phyloP scores from a whole-genome alignment of 2,888 invertebrate species.

The Leptopilina syphax region DNA sequence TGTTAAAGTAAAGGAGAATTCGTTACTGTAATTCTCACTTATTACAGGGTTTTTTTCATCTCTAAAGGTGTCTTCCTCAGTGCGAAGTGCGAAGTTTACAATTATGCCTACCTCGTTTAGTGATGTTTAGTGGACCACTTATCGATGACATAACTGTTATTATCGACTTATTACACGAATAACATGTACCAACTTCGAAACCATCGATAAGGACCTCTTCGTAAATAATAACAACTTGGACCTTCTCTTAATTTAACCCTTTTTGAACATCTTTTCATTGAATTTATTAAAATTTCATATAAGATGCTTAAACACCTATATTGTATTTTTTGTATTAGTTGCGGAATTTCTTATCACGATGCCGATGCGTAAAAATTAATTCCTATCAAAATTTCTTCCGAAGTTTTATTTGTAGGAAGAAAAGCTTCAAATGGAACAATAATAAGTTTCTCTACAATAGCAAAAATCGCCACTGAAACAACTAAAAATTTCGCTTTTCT shows the following conservation, averaged over 20 bases:
- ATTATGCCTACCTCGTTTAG: constrained; percentile 74
- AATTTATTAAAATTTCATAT: constrained; percentile 4
- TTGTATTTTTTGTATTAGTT: no score
- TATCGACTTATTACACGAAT: constrained; percentile 74
- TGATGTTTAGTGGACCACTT: constrained; percentile 73
- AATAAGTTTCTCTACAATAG: no score
- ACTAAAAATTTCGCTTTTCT: no score
- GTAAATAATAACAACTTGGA: constrained; percentile 43
- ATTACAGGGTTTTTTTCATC: constrained; percentile 49
- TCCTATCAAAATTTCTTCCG: no score
- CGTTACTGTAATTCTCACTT: constrained; percentile 61
- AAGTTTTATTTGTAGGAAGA: no score
- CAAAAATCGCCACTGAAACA: no score
- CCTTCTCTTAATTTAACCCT: neutral
- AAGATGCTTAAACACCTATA: neutral
- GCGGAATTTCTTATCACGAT: no score
- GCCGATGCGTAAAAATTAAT: no score
- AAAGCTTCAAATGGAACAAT: no score
- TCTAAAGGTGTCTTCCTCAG: constrained; percentile 16
- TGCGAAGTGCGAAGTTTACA: constrained; percentile 61
- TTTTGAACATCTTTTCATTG: neutral
- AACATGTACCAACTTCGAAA: constrained; percentile 57
- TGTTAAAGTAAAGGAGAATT: constrained; percentile 34
- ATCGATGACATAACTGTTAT: constrained; percentile 74
- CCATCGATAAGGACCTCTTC: constrained; percentile 55